Evolutionary conservation across 2,888 invertebrate genomes (phyloP), one percentile per base, ranked within the genome.

Genomic region (Therioaphis trifolii): DNA sequence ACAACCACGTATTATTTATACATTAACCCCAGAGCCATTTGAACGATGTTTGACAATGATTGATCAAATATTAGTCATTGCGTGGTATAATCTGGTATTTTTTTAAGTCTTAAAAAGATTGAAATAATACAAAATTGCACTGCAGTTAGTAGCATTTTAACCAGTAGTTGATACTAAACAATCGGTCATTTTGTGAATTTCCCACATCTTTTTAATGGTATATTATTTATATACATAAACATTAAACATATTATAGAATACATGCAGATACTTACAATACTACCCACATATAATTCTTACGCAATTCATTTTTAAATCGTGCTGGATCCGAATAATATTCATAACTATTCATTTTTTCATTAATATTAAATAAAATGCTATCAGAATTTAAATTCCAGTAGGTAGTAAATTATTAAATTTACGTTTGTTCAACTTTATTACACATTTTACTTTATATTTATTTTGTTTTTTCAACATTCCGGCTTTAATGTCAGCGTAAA

Each of bases 141-240:
- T 49, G 9, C 52, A 52, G 29, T 29, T 52, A 71, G n/a, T 72
- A 52, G 46, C 15, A 14, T 46, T 11, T 11, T 15, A 9, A 0
- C 3, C 52, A 18, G 55, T 24, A 11, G 58, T 58, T 5, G 35
- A 35, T 35, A 7, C 35, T 35, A 35, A 35, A 14, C 40, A 18
- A 18, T 61, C 43, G 4, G 43, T 43, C 46, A n/a, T 76, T 76
- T n/a, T n/a, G 43, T 14, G n/a, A 27, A 46, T 76, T 63, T 76
- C 27, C 61, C 29, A 46, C 46, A 61, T 63, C 27, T 21, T 76
- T 76, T 46, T 5, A 27, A 63, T 58, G n/a, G n/a, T 24, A 24
- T 58, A 58, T 12, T 24, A 24, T 35, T 5, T 35, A 35, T 35
- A 35, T 35, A 35, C 7, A 35, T 35, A 35, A 5, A 35, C 7